phyloP scores from a whole-genome alignment of 2,113 vertebrate genomes.

The Elgaria multicarinata region DNA sequence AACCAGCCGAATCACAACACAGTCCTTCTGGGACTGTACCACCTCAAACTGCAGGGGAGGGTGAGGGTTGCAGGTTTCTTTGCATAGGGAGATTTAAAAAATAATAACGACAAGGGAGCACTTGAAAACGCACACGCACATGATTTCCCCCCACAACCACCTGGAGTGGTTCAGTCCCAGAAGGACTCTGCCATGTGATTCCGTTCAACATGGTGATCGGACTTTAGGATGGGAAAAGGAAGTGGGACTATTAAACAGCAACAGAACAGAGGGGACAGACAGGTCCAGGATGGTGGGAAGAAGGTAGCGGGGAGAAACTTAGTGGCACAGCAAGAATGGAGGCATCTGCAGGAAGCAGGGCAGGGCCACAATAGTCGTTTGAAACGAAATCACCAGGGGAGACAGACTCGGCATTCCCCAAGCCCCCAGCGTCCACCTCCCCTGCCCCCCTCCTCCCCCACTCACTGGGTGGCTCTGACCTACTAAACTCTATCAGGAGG shows the following conservation, averaged over 20 bases:
- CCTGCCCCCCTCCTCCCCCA: neutral
- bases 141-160: neutral
- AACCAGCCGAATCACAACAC: neutral
- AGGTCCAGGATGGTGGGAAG: too few species aligned
- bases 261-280: neutral
- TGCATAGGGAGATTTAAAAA: neutral
- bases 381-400: neutral
- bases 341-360: neutral
- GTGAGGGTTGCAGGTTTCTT: neutral
- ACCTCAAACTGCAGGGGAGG: neutral
- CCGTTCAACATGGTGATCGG: neutral
- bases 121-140: neutral
- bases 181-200: neutral
- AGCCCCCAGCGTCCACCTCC: neutral
- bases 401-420: neutral
- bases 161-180: neutral
- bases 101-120: neutral
- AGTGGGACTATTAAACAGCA: neutral
- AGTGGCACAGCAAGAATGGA: neutral
- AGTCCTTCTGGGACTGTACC: neutral
- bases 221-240: neutral
- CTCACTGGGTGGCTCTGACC: neutral
- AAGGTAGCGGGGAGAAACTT: neutral
- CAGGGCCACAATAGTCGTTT: neutral
- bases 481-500: neutral